Base-by-base conservation (phyloP, 2,888 invertebrate genomes). In the Trichopria drosophilae region DNA sequence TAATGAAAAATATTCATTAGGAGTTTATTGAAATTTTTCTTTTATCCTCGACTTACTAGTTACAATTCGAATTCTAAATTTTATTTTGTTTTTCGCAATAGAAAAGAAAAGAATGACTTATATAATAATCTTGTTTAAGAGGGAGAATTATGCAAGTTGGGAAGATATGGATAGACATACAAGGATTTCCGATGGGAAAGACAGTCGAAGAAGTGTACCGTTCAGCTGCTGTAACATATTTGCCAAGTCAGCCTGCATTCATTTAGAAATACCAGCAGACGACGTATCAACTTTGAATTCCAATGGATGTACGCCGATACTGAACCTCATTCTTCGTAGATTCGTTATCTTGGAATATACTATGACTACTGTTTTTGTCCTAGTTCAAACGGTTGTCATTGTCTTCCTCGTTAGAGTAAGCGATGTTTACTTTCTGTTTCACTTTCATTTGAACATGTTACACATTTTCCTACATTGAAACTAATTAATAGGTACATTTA, bases 181-280 rank as follows among this genome's bases (percentile, higher is more conserved):
- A 22, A 45, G 43, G 23, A 55, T 68, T 19, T 65, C 66, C 6
- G 64, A 67, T 34, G 67, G 66, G 34, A 50, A 54, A 10, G 57
- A 50, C 24, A 59, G 62, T 3, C 52, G 53, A 9, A 58, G 54
- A 1, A 63, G 64, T 6, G 68, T 73, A 2, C 73, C 73, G 1
- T 73, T 66, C 53, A 73, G 73, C 36, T 72, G 72, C 36, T 73
- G 73, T 37, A 66, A 60, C 41, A 26, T 64, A 20, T 57, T 51
- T 1, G 58, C 61, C 0, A 57, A 60, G 34, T 12, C 51, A 13
- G 63, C 69, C 4, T 73, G 73, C 53, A 40, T 59, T 31, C 69
- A 72, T 51, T 45, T 51, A 19, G 59, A 64, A 15, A 65, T 72
- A 48, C 19, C 16, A n/a, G 50, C 29, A n/a, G 53, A 59, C 12